Percentiles rank a stretch among this genome's conserved stretches.
Evolutionary conservation across 92 coral and sea anemone genomes (phyloP).

Genomic region (Blastomussa wellsi): DNA sequence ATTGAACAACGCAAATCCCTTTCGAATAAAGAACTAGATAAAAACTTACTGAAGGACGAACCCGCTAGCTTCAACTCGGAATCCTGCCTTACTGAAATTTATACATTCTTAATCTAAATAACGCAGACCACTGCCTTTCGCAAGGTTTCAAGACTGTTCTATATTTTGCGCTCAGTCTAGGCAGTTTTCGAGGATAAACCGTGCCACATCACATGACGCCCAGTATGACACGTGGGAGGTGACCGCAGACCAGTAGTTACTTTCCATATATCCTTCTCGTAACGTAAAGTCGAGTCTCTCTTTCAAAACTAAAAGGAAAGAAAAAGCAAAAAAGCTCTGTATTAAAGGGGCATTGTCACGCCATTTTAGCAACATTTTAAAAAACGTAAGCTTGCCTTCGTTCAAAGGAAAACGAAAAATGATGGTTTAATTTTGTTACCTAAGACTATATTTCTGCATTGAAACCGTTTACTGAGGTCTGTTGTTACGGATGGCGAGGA

Average conservation of each 20-base stretch:
- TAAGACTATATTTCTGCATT: no score
- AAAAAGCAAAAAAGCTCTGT: not conserved
- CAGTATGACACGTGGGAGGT: conserved; percentile 97
- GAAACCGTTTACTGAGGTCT: no score
- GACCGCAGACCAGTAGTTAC: conserved; percentile 96
- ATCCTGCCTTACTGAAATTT: no score
- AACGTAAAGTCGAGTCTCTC: conserved; percentile 87
- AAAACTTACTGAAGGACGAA: no score
- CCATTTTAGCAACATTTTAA: no score
- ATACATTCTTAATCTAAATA: not conserved
- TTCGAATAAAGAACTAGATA: no score
- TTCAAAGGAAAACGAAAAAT: no score
- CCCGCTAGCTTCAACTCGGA: no score
- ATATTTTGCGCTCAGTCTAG: conserved; percentile 26
- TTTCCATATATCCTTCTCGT: conserved; percentile 90
- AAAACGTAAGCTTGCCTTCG: no score
- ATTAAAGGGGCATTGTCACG: no score
- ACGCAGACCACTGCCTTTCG: not conserved
- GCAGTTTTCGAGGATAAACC: conserved; percentile 88
- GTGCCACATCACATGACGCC: conserved; percentile 87
- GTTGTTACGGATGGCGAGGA: no score
- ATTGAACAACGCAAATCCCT: not conserved
- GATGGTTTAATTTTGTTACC: no score
- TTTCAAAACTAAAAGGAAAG: conserved; percentile 68
- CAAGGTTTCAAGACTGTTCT: conserved; percentile 5